Conservation (phyloP, 2,797 vertebrate species). For the Phrynocephalus vlangalii region DNA sequence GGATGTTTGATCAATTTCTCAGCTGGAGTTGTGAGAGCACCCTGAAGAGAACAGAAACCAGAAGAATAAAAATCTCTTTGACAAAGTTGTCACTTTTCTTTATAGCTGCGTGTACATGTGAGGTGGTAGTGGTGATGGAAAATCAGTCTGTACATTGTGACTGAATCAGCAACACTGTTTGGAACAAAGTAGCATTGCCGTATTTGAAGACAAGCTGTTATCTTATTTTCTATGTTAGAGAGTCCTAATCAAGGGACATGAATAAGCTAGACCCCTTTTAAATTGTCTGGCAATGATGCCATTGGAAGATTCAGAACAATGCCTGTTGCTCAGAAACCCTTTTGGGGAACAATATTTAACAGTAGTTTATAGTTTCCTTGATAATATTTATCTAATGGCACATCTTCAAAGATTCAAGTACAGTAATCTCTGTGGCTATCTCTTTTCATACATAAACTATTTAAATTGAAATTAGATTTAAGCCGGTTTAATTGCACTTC, state of each 20-base stretch:
- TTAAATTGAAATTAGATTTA: background rate
- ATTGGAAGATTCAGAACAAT: background rate
- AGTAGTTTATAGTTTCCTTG: background rate
- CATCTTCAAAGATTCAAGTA: background rate
- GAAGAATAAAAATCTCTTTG: background rate
- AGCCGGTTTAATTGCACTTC: background rate
- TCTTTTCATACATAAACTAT: background rate
- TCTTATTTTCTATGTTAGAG: background rate
- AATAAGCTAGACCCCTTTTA: background rate
- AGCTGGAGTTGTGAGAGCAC: background rate
- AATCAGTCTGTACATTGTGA: background rate
- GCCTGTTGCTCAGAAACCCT: too few relatives aligned
- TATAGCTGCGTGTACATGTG: background rate
- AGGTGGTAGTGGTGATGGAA: background rate
- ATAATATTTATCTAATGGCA: background rate
- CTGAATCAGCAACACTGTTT: background rate
- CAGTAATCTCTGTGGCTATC: background rate
- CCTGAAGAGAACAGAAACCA: background rate
- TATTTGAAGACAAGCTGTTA: background rate
- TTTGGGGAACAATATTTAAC: too few relatives aligned
- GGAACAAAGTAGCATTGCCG: background rate
- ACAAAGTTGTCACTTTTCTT: background rate
- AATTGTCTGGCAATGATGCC: background rate
- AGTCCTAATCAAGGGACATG: background rate
- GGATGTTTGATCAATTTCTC: background rate